These are phyloP conservation scores for Drosophila sordidula DNA, from an alignment of 2,888 invertebrate species.

Conservation along the genomic window DNA sequence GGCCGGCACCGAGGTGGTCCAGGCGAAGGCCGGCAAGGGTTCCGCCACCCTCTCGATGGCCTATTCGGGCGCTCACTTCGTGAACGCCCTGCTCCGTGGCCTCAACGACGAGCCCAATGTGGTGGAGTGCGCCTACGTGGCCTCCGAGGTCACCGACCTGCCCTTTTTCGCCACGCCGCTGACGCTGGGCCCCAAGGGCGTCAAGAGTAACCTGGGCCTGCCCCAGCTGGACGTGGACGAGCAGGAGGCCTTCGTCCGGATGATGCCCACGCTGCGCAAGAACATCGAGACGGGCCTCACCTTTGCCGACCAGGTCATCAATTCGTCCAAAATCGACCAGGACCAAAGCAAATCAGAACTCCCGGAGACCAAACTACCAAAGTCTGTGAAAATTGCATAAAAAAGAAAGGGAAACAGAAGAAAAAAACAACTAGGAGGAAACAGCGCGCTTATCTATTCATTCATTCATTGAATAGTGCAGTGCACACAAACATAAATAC, in stretches of 20 bases:
- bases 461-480: slow-evolving; percentile 25
- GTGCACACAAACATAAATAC: not conserved
- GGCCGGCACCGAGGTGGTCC: slow-evolving; percentile 95
- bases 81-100: slow-evolving; percentile 92
- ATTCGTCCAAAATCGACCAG: not conserved
- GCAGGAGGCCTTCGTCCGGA: slow-evolving; percentile 88
- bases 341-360: not conserved
- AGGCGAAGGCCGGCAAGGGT: slow-evolving; percentile 97
- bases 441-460: not conserved
- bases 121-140: slow-evolving; percentile 95
- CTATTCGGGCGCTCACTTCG: slow-evolving; percentile 95
- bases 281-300: slow-evolving; percentile 1
- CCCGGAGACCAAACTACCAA: not conserved
- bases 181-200: slow-evolving; percentile 89
- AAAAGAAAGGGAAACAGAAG: not conserved
- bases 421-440: slow-evolving; percentile 9
- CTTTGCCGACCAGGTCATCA: not conserved
- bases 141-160: slow-evolving; percentile 93
- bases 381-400: not conserved
- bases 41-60: slow-evolving; percentile 99
- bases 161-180: slow-evolving; percentile 96
- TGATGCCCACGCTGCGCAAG: slow-evolving; percentile 20
- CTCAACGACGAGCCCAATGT: slow-evolving; percentile 90
- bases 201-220: slow-evolving; percentile 95
- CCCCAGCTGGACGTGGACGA: slow-evolving; percentile 93